phyloP scores from a whole-genome alignment of 2,888 invertebrate genomes.

The Nemoura dubitans region DNA sequence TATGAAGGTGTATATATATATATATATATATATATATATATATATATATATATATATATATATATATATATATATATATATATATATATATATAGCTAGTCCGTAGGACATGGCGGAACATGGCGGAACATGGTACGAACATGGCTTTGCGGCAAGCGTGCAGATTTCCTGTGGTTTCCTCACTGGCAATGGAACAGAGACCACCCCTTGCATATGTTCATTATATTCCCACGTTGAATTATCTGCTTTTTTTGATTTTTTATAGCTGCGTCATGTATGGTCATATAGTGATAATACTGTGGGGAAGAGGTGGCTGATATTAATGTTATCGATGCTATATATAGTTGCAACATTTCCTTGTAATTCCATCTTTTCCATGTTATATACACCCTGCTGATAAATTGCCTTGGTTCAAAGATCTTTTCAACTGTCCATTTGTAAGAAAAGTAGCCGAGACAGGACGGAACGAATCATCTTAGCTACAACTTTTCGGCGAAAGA shows the following conservation, averaged over 20 bases:
- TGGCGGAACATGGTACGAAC: neutral
- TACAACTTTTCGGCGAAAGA: neutral
- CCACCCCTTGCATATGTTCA: neutral
- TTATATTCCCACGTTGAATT: neutral
- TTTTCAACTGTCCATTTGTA: constrained; percentile 38
- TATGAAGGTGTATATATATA: neutral
- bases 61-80: too few relatives aligned
- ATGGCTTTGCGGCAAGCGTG: neutral
- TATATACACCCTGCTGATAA: neutral
- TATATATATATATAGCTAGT: too few relatives aligned
- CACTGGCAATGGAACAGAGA: neutral
- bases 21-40: too few relatives aligned
- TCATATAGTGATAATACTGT: too few relatives aligned
- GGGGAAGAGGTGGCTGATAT: neutral
- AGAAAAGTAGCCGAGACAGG: neutral
- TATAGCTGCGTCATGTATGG: too few relatives aligned
- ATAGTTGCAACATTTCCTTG: neutral
- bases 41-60: too few relatives aligned
- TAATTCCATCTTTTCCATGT: neutral
- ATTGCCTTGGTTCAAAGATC: constrained; percentile 33
- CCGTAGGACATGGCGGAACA: neutral
- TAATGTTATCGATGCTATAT: neutral
- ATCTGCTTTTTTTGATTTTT: too few relatives aligned
- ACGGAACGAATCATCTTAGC: constrained; percentile 20
- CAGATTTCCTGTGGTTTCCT: neutral